phyloP scores from a whole-genome alignment of 2,797 vertebrate species.

The Sebastes alutus region DNA sequence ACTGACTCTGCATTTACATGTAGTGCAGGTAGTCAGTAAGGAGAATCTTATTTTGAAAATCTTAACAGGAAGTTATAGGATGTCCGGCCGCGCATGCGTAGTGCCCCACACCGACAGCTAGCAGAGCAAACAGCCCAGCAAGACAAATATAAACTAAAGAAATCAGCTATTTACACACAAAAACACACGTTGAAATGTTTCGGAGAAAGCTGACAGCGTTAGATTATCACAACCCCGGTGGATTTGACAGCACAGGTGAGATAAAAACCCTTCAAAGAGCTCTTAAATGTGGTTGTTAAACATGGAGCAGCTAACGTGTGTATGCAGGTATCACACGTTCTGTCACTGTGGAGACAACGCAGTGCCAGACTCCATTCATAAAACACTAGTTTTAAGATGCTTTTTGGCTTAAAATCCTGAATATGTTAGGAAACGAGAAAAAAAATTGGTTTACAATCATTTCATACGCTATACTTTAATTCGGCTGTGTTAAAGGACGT shows the following conservation, averaged over 20 bases:
- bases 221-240: conserved; percentile 92
- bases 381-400: fast-evolving
- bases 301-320: conserved; percentile 19
- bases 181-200: conserved; percentile 84
- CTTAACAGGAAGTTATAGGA: not conserved
- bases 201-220: conserved; percentile 92
- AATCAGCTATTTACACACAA: not conserved
- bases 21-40: not conserved
- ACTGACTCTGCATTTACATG: not conserved
- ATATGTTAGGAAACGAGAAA: not conserved
- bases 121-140: not conserved
- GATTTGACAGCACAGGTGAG: conserved; percentile 92
- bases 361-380: not conserved
- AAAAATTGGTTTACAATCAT: not conserved
- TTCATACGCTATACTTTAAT: fast-evolving
- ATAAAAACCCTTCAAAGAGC: fast-evolving
- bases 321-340: not conserved
- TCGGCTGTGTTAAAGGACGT: not conserved
- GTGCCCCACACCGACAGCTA: not conserved
- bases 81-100: conserved; percentile 44
- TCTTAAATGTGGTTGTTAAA: not conserved
- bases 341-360: not conserved
- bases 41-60: conserved; percentile 40
- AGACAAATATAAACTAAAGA: not conserved
- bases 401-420: fast-evolving